Percentiles rank a stretch among this genome's conserved stretches.
These are phyloP conservation scores for Mythimna lalbum DNA, from an alignment of 2,888 invertebrate species.

Conservation along the genomic window DNA sequence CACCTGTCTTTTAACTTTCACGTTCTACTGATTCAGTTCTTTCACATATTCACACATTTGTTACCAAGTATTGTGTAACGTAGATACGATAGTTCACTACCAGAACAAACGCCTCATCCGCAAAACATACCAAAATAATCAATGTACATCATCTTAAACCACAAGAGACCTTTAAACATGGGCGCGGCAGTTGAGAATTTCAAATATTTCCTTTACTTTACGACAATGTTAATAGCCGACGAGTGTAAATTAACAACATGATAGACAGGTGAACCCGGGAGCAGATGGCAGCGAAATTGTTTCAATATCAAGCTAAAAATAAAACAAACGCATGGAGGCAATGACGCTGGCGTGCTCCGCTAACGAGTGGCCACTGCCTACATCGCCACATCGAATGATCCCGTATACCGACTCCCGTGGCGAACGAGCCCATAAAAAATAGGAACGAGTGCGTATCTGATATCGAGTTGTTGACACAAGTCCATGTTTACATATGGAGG, in stretches of 20 bases:
- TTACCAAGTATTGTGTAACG: conserved; percentile 25
- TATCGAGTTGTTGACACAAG: conserved; percentile 87
- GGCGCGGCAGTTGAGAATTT: conserved; percentile 77
- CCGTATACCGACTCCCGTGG: conserved; percentile 63
- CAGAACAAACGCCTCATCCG: conserved; percentile 40
- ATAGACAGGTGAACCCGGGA: conserved; percentile 86
- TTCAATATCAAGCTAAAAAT: conserved; percentile 87
- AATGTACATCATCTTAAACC: conserved; percentile 67
- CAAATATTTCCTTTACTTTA: conserved; percentile 85
- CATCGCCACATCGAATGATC: conserved; percentile 76
- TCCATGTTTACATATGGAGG: conserved; percentile 87
- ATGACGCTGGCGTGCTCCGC: conserved; percentile 60
- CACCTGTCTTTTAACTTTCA: conserved; percentile 58
- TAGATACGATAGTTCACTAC: conserved; percentile 25
- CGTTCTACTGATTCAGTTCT: conserved; percentile 39
- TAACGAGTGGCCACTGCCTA: conserved; percentile 59
- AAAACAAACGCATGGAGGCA: conserved; percentile 70
- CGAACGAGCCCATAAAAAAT: conserved; percentile 80
- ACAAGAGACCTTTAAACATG: conserved; percentile 72
- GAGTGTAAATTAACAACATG: conserved; percentile 85
- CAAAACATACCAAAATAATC: conserved; percentile 67
- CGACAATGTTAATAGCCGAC: conserved; percentile 79
- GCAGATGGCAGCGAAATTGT: conserved; percentile 87
- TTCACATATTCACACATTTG: conserved; percentile 42
- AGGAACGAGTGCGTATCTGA: conserved; percentile 85